Base-by-base conservation (phyloP, 2,797 vertebrate species). In the Oryzias sinensis region DNA sequence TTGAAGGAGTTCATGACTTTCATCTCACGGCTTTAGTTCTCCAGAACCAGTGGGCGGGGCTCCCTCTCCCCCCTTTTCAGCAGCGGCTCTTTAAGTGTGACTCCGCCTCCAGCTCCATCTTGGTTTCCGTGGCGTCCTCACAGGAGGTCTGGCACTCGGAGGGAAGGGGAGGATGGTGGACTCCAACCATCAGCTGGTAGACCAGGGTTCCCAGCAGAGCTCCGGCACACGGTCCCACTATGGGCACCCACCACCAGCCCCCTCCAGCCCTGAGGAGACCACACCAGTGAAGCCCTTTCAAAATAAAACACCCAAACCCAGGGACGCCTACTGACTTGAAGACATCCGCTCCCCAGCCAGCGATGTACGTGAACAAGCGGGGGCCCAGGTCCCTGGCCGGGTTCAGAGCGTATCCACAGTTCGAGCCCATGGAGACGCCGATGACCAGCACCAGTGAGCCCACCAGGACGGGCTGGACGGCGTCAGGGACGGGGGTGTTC, bases 201-300 rank as follows among this genome's bases (percentile, higher is more conserved):
- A 93, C 27, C 40, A 96, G 70, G 1, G 87, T 89, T n/a, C 95
- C 95, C 53, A 90, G 7, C 55, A 94, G 76, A 6, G 89, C 90
- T 2, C 97, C 96, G 0, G 93, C 42, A 27, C 72, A 50, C 0
- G 96, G 93, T 1, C 93, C 95, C 65, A 90, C 82, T 0, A 98
- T 1, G 0, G 97, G 97, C 4, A 98, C 77, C 97, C 97, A 98
- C 93, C 94, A 97, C 94, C 95, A 98, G 27, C 88, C 56, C 5
- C 73, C 70, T 5, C 94, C 91, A 11, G 84, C 90, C 52, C 95
- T 97, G 85, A 33, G 45, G 47, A 80, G 61, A 4, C 11, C 37
- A 47, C 13, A 46, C 13, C 9, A 13, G 14, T 14, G 20, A 20
- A 2, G 17, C 2, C 13, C 17, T 22, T 22, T 45, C 44, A 47